phyloP scores from a whole-genome alignment of 2,113 vertebrate genomes.

The Macaca fascicularis region DNA sequence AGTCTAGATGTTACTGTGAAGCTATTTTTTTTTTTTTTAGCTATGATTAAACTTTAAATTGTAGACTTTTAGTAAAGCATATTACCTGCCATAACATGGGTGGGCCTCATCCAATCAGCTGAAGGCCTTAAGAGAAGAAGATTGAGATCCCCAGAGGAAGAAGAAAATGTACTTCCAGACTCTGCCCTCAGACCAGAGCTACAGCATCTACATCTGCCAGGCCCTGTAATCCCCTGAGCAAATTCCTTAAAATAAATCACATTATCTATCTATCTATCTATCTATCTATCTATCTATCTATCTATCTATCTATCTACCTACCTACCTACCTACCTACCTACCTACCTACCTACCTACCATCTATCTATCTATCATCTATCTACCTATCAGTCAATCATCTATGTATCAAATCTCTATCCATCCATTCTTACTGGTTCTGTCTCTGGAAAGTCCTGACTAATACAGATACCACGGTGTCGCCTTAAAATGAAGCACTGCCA shows the following conservation, averaged over 20 bases:
- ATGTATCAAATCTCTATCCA: no score
- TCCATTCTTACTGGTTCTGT: not conserved
- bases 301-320: no score
- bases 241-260: not conserved
- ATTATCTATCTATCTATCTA: not conserved
- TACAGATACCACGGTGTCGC: no score
- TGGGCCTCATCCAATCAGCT: not conserved
- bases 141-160: not conserved
- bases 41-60: not conserved
- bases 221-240: not conserved
- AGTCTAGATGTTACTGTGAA: not conserved
- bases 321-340: not conserved
- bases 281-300: not conserved
- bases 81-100: not conserved
- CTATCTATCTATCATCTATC: not conserved
- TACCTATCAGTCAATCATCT: not conserved
- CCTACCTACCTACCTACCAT: fast-evolving
- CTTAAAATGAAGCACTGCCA: not conserved
- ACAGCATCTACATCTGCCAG: not conserved
- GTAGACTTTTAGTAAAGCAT: not conserved
- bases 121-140: not conserved
- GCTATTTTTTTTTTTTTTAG: not conserved
- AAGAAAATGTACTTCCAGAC: not conserved
- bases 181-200: not conserved
- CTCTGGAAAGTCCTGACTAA: not conserved